Percentiles rank a stretch among this genome's conserved stretches.
These are phyloP conservation scores for Cyanoramphus novaezelandiae DNA, from an alignment of 2,113 vertebrate genomes.

Conservation along the genomic window DNA sequence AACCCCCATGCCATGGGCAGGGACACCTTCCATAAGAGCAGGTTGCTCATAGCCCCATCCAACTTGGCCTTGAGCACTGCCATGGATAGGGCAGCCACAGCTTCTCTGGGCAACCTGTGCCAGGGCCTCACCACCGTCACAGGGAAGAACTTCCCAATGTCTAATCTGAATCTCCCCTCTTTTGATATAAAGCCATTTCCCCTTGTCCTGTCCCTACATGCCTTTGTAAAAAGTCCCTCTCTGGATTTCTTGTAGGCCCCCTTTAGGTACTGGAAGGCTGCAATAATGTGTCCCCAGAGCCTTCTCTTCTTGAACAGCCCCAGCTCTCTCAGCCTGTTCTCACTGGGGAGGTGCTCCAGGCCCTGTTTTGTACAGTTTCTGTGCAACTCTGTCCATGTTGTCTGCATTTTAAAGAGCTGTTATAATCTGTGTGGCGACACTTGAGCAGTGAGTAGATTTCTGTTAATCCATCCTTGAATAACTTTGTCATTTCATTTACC, in stretches of 20 bases:
- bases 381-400: background rate
- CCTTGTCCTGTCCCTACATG: background rate
- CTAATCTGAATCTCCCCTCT: background rate
- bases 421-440: background rate
- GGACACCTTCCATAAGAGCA: background rate
- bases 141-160: background rate
- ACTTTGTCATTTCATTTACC: background rate
- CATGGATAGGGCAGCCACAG: background rate
- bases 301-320: background rate
- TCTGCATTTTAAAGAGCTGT: background rate
- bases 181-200: background rate
- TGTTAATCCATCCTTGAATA: background rate
- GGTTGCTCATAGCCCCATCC: background rate
- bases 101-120: background rate
- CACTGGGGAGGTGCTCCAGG: background rate
- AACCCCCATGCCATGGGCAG: background rate
- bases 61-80: background rate
- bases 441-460: background rate
- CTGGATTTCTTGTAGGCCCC: background rate
- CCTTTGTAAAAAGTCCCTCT: background rate
- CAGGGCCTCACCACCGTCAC: background rate
- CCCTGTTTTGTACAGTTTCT: background rate
- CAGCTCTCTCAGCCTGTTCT: background rate
- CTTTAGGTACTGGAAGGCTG: background rate
- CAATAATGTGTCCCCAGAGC: background rate